Conservation (phyloP, 2,888 invertebrate genomes). For the Dryobotodes eremita region DNA sequence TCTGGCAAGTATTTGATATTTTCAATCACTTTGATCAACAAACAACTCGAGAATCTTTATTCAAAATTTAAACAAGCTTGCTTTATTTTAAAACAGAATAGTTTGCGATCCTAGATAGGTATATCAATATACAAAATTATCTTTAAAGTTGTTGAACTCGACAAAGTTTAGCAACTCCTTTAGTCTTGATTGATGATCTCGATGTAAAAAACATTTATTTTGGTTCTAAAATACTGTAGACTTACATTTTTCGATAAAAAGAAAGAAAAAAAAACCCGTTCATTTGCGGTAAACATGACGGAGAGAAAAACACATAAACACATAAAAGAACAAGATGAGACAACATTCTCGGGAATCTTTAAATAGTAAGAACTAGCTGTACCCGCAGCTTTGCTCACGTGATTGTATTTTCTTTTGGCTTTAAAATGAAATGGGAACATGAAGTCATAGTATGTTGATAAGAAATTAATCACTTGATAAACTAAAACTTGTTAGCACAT, state of each 20-base stretch:
- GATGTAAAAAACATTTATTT: constrained; percentile 36
- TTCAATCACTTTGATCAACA: constrained; percentile 59
- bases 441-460: no score
- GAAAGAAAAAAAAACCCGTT: no score
- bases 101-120: constrained; percentile 40
- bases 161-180: constrained; percentile 49
- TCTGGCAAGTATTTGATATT: constrained; percentile 34
- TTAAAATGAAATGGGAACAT: background rate
- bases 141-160: constrained; percentile 58
- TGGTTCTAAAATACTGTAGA: constrained; percentile 30
- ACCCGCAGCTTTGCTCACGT: no score
- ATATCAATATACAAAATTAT: constrained; percentile 47
- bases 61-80: constrained; percentile 51
- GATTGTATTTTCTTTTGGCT: background rate
- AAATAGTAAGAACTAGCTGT: constrained; percentile 16
- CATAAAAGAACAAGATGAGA: constrained; percentile 3
- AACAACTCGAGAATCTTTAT: constrained; percentile 42
- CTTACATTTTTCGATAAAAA: constrained; percentile 21
- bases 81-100: constrained; percentile 51
- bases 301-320: no score
- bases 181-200: constrained; percentile 56
- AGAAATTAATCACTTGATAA: background rate
- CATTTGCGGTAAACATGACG: no score
- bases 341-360: constrained; percentile 19
- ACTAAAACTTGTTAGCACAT: background rate